These are phyloP conservation scores for Darevskia nairensis DNA, from an alignment of 2,797 vertebrate genomes.

Conservation along the genomic window DNA sequence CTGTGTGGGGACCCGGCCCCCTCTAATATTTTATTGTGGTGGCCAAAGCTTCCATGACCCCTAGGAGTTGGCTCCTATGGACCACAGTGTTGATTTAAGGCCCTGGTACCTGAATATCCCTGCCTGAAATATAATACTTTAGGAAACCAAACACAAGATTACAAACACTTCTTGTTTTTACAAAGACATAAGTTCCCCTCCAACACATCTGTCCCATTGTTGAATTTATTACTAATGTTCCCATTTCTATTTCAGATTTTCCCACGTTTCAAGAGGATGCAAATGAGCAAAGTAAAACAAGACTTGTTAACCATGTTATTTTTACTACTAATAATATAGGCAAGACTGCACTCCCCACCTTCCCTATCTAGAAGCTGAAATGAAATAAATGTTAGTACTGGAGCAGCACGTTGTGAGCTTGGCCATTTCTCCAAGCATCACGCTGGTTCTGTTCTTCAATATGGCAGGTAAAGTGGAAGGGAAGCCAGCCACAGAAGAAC, in stretches of 20 bases:
- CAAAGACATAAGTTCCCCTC: background rate
- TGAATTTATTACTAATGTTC: background rate
- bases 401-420: background rate
- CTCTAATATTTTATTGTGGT: too few species aligned
- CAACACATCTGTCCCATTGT: background rate
- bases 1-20: too few species aligned
- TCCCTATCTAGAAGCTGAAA: constrained; percentile 7
- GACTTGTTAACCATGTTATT: background rate
- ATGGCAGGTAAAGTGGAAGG: background rate
- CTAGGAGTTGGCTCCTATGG: too few species aligned
- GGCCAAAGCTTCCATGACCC: too few species aligned
- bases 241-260: background rate
- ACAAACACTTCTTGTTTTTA: background rate
- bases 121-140: background rate
- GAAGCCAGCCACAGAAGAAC: background rate
- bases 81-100: background rate
- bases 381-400: background rate
- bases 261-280: background rate
- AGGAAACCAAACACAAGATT: background rate
- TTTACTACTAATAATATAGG: background rate
- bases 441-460: background rate
- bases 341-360: background rate
- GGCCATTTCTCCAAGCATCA: constrained; percentile 17
- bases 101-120: background rate
- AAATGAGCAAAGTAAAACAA: background rate